Evolutionary conservation across 2,888 invertebrate genomes (phyloP).

Genomic region (Leucoma salicis): DNA sequence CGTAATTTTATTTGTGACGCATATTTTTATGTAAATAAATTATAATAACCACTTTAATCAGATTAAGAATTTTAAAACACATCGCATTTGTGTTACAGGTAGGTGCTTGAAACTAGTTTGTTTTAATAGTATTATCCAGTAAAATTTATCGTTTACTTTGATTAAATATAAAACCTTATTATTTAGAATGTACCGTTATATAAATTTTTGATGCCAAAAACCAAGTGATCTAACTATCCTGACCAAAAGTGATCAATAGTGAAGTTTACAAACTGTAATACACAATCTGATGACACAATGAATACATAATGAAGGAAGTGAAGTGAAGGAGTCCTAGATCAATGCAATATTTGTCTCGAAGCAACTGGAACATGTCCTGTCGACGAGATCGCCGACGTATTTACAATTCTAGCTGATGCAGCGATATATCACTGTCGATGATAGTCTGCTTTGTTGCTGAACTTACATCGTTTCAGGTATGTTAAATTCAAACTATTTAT

Average conservation of each 20-base stretch:
- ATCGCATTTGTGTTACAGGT: no score
- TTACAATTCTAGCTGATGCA: conserved; percentile 69
- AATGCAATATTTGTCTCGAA: conserved; percentile 46
- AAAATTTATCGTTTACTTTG: no score
- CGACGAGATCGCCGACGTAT: conserved; percentile 74
- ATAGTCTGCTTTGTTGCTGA: conserved; percentile 81
- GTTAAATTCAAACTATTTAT: conserved; percentile 33
- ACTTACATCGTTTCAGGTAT: conserved; percentile 78
- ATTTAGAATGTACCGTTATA: no score
- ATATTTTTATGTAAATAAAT: not conserved
- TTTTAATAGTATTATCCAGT: no score
- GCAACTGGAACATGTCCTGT: conserved; percentile 58
- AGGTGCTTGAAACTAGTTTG: no score
- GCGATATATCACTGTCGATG: conserved; percentile 76
- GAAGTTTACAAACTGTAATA: conserved; percentile 58
- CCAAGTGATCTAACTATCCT: conserved; percentile 25
- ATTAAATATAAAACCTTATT: no score
- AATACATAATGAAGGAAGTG: conserved; percentile 35
- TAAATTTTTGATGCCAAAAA: conserved; percentile 12
- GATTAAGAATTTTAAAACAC: not conserved
- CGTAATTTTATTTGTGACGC: not conserved
- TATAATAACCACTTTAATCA: not conserved
- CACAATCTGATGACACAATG: conserved; percentile 39
- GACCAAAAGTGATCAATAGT: conserved; percentile 46
- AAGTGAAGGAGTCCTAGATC: conserved; percentile 49